Conservation (phyloP, 1,140 invertebrate species). For the Atta texana region DNA sequence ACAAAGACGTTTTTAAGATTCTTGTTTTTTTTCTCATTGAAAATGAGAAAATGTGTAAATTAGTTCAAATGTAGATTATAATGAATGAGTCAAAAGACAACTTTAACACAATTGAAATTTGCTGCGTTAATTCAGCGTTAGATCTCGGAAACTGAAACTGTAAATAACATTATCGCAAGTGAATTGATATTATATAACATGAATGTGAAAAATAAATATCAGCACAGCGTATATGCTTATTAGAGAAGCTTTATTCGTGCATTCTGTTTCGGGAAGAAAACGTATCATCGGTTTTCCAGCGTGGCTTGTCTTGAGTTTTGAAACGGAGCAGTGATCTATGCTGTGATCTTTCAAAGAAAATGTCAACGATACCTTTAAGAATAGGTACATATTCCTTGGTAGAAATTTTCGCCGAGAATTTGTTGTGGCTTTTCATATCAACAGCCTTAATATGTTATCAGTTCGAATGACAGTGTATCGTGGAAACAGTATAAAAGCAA, state of each 20-base stretch:
- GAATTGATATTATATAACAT: slow-evolving; percentile 3
- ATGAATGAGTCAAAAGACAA: not conserved
- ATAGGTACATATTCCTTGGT: slow-evolving; percentile 66
- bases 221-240: not conserved
- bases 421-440: not conserved
- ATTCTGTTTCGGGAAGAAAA: not conserved
- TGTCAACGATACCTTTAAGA: slow-evolving; percentile 77
- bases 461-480: slow-evolving; percentile 1
- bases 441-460: not conserved
- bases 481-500: not conserved
- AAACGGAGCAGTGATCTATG: slow-evolving; percentile 37
- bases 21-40: not conserved
- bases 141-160: not conserved
- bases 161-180: slow-evolving; percentile 10
- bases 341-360: slow-evolving; percentile 44
- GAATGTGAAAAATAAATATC: not conserved
- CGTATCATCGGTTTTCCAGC: not conserved
- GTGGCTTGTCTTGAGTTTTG: not conserved
- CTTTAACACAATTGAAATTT: slow-evolving; percentile 9
- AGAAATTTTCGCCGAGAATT: slow-evolving; percentile 39
- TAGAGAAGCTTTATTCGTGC: not conserved
- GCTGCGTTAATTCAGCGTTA: not conserved
- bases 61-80: not conserved
- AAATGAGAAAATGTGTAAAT: not conserved
- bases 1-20: not conserved